Percentiles rank a stretch among this genome's conserved stretches.
Conservation (phyloP, 2,888 invertebrate species). For the Cosmia trapezina region DNA sequence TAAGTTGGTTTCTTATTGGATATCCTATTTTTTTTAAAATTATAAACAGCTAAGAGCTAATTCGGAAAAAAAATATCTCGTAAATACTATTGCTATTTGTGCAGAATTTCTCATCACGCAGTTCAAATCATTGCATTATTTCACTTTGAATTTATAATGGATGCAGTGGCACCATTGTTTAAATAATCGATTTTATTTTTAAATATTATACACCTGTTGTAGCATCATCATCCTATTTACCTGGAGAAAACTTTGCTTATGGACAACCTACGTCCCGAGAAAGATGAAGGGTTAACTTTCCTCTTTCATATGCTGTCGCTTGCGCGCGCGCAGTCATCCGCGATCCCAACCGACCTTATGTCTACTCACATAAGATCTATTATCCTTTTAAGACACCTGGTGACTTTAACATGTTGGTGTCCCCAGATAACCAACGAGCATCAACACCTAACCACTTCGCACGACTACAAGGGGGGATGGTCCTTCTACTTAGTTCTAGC, state of each 20-base stretch:
- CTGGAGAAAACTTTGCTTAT: not conserved
- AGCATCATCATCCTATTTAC: not conserved
- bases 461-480: constrained; percentile 90
- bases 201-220: not conserved
- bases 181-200: no score
- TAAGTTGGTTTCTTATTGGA: constrained; percentile 62
- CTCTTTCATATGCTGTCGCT: not conserved
- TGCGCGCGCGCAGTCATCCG: constrained; percentile 9
- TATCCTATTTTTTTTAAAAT: not conserved
- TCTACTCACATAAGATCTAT: not conserved
- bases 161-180: not conserved
- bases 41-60: no score
- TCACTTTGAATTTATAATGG: constrained; percentile 21
- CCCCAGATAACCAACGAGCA: constrained; percentile 83
- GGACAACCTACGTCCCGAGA: not conserved
- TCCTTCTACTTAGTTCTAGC: constrained; percentile 92
- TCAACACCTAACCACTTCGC: constrained; percentile 80
- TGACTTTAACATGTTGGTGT: constrained; percentile 11
- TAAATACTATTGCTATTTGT: no score
- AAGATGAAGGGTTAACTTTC: not conserved
- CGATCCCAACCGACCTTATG: not conserved
- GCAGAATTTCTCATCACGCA: not conserved
- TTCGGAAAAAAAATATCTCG: not conserved
- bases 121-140: not conserved
- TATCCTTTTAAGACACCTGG: not conserved